Evolutionary conservation across 2,888 invertebrate species (phyloP).

Genomic region (Amphipyra berbera): DNA sequence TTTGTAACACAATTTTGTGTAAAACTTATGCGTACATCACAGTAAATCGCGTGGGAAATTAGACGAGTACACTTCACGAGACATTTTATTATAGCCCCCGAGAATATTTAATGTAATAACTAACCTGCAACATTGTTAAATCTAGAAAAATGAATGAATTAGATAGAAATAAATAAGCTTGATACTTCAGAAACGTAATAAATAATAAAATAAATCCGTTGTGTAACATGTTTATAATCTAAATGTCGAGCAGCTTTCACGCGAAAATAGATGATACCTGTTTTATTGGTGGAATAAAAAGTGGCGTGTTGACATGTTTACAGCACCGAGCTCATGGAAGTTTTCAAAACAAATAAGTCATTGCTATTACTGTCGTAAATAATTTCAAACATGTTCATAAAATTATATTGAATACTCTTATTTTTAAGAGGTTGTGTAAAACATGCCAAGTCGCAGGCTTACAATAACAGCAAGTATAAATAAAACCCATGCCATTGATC

Average conservation of each 20-base stretch:
- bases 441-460: conserved; percentile 3
- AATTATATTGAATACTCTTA: conserved; percentile 51
- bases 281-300: conserved; percentile 63
- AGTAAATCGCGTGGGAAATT: conserved; percentile 18
- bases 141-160: conserved; percentile 26
- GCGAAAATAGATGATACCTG: conserved; percentile 60
- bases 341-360: conserved; percentile 66
- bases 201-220: conserved; percentile 53
- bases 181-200: conserved; percentile 28
- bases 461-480: neutral
- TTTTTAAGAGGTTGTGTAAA: conserved; percentile 33
- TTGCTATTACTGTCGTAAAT: conserved; percentile 64
- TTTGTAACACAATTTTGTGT: conserved; percentile 13
- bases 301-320: conserved; percentile 70
- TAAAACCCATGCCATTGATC: too few species aligned
- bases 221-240: conserved; percentile 60
- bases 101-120: conserved; percentile 23
- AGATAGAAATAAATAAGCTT: conserved; percentile 19
- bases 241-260: conserved; percentile 56
- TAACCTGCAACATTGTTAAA: conserved; percentile 16
- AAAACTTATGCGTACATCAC: conserved; percentile 23
- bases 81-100: conserved; percentile 28
- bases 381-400: conserved; percentile 61
- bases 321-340: conserved; percentile 57
- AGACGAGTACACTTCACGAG: conserved; percentile 26